Evolutionary conservation across 2,888 invertebrate species (phyloP).

Genomic region (Melanostoma scalare): DNA sequence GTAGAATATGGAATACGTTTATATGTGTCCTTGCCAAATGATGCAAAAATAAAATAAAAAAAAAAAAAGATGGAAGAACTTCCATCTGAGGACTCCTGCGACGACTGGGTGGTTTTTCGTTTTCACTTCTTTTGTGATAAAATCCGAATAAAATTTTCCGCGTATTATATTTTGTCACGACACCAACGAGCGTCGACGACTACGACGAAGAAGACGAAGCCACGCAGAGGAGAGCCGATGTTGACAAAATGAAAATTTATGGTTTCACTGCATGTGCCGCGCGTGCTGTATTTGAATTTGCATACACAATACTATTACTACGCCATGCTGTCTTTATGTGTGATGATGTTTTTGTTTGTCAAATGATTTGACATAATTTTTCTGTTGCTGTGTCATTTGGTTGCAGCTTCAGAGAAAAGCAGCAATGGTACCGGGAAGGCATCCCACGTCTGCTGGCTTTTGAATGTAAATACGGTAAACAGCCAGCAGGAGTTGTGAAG

Average conservation of each 20-base stretch:
- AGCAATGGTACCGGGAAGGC: slow-evolving; percentile 32
- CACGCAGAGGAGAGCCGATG: slow-evolving; percentile 30
- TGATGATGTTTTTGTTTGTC: slow-evolving; percentile 61
- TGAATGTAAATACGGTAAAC: slow-evolving; percentile 16
- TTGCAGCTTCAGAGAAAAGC: slow-evolving; percentile 36
- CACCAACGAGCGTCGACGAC: background rate
- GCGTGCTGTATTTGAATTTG: slow-evolving; percentile 55
- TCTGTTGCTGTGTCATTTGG: slow-evolving; percentile 64
- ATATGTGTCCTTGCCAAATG: slow-evolving; percentile 49
- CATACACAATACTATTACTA: background rate
- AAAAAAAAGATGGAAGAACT: background rate
- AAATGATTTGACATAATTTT: slow-evolving; percentile 66
- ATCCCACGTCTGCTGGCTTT: background rate
- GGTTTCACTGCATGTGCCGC: slow-evolving; percentile 48
- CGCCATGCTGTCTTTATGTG: slow-evolving; percentile 15
- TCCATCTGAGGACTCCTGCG: slow-evolving; percentile 4
- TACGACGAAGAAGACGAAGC: background rate
- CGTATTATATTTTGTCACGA: slow-evolving; percentile 59
- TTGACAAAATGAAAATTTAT: slow-evolving; percentile 66
- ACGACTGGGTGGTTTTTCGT: slow-evolving; percentile 13
- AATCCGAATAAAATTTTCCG: slow-evolving; percentile 56
- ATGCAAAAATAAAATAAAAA: slow-evolving; percentile 28
- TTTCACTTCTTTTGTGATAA: slow-evolving; percentile 35
- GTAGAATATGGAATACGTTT: slow-evolving; percentile 18
- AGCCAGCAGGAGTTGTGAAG: background rate